These are phyloP conservation scores for Lagorchestes hirsutus DNA, from an alignment of 2,797 vertebrate species.

Conservation along the genomic window DNA sequence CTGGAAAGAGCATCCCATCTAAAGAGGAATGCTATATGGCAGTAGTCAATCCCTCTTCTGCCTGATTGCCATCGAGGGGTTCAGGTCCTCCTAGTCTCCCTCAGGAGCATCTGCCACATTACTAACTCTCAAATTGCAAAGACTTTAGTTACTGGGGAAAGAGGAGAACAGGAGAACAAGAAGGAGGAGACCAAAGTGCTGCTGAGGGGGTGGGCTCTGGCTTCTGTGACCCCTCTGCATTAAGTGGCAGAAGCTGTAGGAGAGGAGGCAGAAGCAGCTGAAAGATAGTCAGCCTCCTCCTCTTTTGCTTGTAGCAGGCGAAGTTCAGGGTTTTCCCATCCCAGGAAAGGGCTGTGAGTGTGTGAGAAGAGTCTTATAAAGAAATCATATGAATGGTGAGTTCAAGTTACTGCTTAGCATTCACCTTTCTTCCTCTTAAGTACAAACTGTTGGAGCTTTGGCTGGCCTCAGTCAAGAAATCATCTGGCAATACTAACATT, in stretches of 20 bases:
- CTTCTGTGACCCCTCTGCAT: constrained; percentile 57
- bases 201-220: background rate
- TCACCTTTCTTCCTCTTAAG: constrained; percentile 47
- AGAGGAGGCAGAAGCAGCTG: constrained; percentile 40
- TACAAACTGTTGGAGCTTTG: constrained; percentile 59
- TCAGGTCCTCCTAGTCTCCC: constrained; percentile 38
- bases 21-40: background rate
- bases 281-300: constrained; percentile 15
- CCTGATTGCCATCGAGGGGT: background rate
- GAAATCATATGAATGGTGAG: background rate
- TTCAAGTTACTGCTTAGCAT: constrained; percentile 47
- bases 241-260: constrained; percentile 34
- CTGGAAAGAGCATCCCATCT: constrained; percentile 16
- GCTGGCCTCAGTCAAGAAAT: constrained; percentile 47
- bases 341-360: constrained; percentile 44
- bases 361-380: background rate
- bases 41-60: background rate
- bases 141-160: constrained; percentile 51
- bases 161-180: background rate
- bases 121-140: constrained; percentile 66
- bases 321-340: constrained; percentile 58
- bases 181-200: background rate
- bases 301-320: constrained; percentile 57
- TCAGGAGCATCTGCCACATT: constrained; percentile 32
- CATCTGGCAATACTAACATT: constrained; percentile 25